Conservation (phyloP, 2,113 vertebrate species). For the Phyllostomus hastatus region DNA sequence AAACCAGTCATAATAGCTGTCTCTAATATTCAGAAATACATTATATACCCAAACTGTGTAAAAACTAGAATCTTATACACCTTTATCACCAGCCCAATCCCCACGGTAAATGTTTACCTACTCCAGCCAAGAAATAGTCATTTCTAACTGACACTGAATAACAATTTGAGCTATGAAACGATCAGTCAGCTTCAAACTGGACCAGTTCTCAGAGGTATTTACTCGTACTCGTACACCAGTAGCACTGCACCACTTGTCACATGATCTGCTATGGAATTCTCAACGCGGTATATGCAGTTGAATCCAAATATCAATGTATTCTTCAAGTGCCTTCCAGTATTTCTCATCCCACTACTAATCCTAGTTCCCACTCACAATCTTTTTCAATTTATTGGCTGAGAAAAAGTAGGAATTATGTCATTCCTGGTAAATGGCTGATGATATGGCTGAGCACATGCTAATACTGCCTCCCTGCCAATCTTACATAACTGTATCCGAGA, state of each 20-base stretch:
- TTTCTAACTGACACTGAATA: neutral
- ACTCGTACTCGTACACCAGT: too few relatives aligned
- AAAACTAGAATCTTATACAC: neutral
- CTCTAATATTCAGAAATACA: neutral
- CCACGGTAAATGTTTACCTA: neutral
- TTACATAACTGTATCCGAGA: neutral
- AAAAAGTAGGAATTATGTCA: neutral
- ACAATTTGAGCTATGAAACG: too few relatives aligned
- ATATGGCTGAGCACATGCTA: neutral
- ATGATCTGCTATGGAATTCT: too few relatives aligned
- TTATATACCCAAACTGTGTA: neutral
- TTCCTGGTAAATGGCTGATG: neutral
- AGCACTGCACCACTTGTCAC: too few relatives aligned
- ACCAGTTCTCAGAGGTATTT: too few relatives aligned
- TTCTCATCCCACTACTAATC: neutral
- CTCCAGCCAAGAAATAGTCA: neutral
- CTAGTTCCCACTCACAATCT: neutral
- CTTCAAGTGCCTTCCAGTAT: neutral
- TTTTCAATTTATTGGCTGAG: neutral
- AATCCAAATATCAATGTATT: too few relatives aligned
- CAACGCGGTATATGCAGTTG: too few relatives aligned
- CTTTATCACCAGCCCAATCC: neutral
- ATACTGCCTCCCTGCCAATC: neutral
- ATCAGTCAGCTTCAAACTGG: too few relatives aligned
- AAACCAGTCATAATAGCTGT: neutral